phyloP scores from a whole-genome alignment of 2,888 invertebrate species.

The Caenorhabditis sp. region DNA sequence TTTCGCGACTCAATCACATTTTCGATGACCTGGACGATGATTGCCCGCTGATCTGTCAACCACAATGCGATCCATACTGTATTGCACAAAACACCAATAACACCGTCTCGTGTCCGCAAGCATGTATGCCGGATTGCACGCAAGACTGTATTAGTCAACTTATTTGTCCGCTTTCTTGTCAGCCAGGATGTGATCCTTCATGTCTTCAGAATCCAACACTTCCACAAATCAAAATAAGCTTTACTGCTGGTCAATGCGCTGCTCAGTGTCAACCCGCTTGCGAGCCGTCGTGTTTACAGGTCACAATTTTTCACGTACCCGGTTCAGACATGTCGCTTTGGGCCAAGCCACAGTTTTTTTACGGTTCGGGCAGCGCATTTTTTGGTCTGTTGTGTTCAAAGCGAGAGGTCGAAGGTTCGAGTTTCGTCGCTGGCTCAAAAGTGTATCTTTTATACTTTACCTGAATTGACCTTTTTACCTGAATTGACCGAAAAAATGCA shows the following conservation, averaged over 20 bases:
- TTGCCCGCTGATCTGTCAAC: conserved; percentile 12
- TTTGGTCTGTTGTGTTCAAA: too few relatives aligned
- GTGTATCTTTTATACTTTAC: too few relatives aligned
- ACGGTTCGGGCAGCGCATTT: too few relatives aligned
- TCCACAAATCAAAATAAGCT: conserved; percentile 36
- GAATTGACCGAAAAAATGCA: too few relatives aligned
- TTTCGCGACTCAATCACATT: background rate
- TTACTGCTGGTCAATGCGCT: conserved; percentile 21
- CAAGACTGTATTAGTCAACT: conserved; percentile 18
- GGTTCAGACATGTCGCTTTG: too few relatives aligned
- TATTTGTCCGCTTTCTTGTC: conserved; percentile 25
- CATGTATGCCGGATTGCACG: conserved; percentile 31
- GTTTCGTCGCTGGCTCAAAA: too few relatives aligned
- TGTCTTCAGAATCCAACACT: conserved; percentile 39
- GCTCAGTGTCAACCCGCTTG: conserved; percentile 42
- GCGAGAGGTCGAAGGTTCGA: too few relatives aligned
- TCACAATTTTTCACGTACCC: too few relatives aligned
- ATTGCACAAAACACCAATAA: conserved; percentile 9
- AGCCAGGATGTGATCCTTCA: conserved; percentile 26
- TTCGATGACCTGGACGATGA: background rate
- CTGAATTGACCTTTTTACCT: too few relatives aligned
- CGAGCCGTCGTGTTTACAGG: conserved; percentile 22
- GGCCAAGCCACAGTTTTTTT: too few relatives aligned
- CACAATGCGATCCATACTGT: conserved; percentile 29
- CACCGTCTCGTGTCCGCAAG: conserved; percentile 13